phyloP scores from a whole-genome alignment of 2,888 invertebrate genomes.

The Standfussiana lucernea region DNA sequence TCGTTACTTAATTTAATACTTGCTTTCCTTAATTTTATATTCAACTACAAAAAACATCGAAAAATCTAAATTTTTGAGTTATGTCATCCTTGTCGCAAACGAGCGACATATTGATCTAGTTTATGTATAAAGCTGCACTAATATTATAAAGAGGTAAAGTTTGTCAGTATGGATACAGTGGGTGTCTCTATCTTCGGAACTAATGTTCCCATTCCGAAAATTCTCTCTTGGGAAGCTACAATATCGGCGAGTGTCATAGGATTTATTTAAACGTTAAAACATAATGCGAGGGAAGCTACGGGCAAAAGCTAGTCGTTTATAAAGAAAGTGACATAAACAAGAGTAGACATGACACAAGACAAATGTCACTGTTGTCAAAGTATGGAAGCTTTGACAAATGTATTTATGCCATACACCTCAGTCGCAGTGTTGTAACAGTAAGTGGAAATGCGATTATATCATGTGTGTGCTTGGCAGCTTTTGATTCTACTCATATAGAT shows the following conservation, averaged over 20 bases:
- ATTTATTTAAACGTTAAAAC: neutral
- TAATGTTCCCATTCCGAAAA: neutral
- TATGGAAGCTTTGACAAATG: conserved; percentile 2
- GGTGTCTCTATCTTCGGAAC: neutral
- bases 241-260: neutral
- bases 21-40: no score
- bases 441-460: conserved; percentile 46
- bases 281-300: neutral
- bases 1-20: no score
- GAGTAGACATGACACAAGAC: neutral
- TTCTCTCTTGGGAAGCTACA: neutral
- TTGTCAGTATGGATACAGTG: neutral
- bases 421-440: conserved; percentile 23
- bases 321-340: neutral
- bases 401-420: neutral
- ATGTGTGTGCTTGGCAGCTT: conserved; percentile 11
- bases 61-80: no score
- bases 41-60: no score
- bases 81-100: no score
- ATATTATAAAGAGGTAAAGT: neutral
- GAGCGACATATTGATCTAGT: no score
- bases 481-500: conserved; percentile 3
- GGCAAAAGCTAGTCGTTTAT: neutral
- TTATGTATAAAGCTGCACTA: neutral
- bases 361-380: conserved; percentile 10